A percentile compares a stretch with the other conserved stretches of the same genome.
phyloP scores from a whole-genome alignment of 2,113 vertebrate species.

The Sitta europaea region DNA sequence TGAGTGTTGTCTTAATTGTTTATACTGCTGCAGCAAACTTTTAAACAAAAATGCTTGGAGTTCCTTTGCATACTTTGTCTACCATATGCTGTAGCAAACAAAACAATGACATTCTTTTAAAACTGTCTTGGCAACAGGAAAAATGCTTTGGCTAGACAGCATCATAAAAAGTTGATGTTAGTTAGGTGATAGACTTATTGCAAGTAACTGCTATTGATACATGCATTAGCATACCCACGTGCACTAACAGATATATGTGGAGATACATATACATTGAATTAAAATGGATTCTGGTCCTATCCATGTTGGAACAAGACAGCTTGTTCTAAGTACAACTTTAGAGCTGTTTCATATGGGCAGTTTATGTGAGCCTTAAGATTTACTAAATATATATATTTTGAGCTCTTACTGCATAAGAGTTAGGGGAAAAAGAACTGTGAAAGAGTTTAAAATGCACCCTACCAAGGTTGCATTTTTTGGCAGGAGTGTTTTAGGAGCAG shows the following conservation, averaged over 20 bases:
- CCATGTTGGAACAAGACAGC: background rate
- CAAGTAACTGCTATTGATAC: background rate
- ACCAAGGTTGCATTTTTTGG: conserved; percentile 67
- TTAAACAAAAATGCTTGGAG: conserved; percentile 80
- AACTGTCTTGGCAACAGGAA: conserved; percentile 67
- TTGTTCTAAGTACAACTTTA: conserved; percentile 12
- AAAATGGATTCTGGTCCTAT: background rate
- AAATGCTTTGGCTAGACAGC: conserved; percentile 67
- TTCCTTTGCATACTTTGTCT: conserved; percentile 76
- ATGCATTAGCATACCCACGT: background rate
- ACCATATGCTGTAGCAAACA: conserved; percentile 78
- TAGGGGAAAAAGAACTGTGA: background rate
- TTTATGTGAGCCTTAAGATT: conserved; percentile 8
- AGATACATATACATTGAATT: background rate
- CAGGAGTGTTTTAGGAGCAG: conserved; percentile 45
- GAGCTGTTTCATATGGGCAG: conserved; percentile 49
- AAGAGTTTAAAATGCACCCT: conserved; percentile 54
- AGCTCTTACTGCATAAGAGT: conserved; percentile 33
- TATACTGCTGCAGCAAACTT: conserved; percentile 77
- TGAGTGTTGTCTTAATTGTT: conserved; percentile 80
- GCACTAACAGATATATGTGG: background rate
- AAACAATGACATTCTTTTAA: conserved; percentile 81
- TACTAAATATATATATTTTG: background rate
- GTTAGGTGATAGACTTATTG: conserved; percentile 18
- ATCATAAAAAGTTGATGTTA: conserved; percentile 62